Evolutionary conservation across 1,140 invertebrate genomes (phyloP).

Genomic region (Caenorhabditis remanei): DNA sequence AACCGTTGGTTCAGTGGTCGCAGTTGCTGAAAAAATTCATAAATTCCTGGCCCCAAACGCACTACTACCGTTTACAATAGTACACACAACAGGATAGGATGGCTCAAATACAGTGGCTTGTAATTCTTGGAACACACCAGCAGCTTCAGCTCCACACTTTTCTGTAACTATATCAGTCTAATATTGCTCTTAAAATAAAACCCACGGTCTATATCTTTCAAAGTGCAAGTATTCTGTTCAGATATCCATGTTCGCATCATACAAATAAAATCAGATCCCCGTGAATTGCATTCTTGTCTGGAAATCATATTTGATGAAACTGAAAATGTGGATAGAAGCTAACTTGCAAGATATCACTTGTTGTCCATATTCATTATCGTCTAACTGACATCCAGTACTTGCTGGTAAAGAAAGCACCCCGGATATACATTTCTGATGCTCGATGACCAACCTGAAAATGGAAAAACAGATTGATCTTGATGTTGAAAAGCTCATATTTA

Average conservation of each 20-base stretch:
- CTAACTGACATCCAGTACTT: conserved; percentile 42
- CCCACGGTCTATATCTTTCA: conserved; percentile 60
- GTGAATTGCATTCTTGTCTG: conserved; percentile 56
- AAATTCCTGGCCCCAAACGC: too few relatives aligned
- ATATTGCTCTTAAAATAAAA: not conserved
- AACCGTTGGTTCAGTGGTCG: too few relatives aligned
- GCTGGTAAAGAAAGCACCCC: conserved; percentile 55
- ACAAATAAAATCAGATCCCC: conserved; percentile 58
- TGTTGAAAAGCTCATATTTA: conserved; percentile 33
- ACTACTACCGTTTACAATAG: not conserved
- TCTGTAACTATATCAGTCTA: conserved; percentile 15
- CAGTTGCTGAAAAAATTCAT: not conserved
- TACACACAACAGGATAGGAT: conserved; percentile 61
- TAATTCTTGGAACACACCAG: conserved; percentile 56
- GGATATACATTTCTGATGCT: conserved; percentile 61
- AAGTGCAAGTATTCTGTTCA: conserved; percentile 61
- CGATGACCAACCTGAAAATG: conserved; percentile 58
- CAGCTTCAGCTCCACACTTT: conserved; percentile 60
- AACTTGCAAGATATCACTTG: conserved; percentile 60
- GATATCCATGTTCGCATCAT: conserved; percentile 61
- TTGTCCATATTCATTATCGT: conserved; percentile 42
- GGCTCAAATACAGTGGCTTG: conserved; percentile 61
- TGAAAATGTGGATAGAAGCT: not conserved
- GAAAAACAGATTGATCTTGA: conserved; percentile 28
- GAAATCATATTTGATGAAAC: not conserved